A percentile compares a stretch with the other conserved stretches of the same genome.
Evolutionary conservation across 2,888 invertebrate genomes (phyloP).

Genomic region (Monochamus alternatus): DNA sequence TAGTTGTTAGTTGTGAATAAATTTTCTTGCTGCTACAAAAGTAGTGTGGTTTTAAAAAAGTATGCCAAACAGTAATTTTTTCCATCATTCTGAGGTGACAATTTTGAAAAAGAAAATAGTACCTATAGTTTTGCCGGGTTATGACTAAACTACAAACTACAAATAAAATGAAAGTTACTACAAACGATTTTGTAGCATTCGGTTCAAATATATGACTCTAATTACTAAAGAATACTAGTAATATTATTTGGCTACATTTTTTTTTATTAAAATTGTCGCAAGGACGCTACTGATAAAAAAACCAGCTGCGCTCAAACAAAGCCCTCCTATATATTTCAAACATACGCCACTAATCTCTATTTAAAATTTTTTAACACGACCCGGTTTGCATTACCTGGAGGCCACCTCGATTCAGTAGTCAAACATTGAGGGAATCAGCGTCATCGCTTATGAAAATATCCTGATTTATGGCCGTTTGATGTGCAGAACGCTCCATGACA

Average conservation of each 20-base stretch:
- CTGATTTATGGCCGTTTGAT: constrained; percentile 52
- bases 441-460: constrained; percentile 48
- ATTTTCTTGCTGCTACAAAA: no score
- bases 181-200: no score
- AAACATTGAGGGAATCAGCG: constrained; percentile 55
- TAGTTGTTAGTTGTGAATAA: no score
- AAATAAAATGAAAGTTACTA: no score
- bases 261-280: neutral
- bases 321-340: constrained; percentile 12
- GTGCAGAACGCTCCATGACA: constrained; percentile 33
- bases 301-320: constrained; percentile 26
- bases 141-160: no score
- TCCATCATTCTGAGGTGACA: no score
- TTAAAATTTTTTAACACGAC: constrained; percentile 48
- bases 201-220: no score
- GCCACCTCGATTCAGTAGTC: constrained; percentile 53
- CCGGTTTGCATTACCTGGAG: constrained; percentile 38
- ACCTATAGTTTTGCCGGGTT: no score
- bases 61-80: no score
- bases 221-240: no score
- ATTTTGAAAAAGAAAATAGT: no score
- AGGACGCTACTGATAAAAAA: constrained; percentile 13
- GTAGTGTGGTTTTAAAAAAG: no score
- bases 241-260: neutral
- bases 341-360: constrained; percentile 42